Conservation (phyloP, 2,888 invertebrate genomes). For the Trachelus tabidus region DNA sequence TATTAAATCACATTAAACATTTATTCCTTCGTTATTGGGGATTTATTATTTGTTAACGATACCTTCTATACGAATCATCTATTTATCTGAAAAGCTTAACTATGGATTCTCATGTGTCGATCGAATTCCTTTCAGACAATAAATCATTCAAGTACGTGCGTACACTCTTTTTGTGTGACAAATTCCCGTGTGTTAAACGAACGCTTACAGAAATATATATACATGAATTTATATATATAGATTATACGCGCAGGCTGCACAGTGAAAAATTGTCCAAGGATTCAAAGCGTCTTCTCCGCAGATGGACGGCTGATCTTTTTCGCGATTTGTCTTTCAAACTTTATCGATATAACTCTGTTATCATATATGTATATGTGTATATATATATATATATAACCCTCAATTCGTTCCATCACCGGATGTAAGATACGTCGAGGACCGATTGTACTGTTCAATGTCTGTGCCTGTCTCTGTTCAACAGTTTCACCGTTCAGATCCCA, state of each 20-base stretch:
- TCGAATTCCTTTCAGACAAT: background rate
- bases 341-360: constrained; percentile 2
- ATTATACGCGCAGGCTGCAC: background rate
- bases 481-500: constrained; percentile 17
- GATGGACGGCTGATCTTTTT: background rate
- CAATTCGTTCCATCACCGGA: background rate
- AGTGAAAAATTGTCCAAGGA: background rate
- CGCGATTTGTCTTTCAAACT: background rate
- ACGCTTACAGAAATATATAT: background rate
- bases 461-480: constrained; percentile 23
- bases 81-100: background rate
- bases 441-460: constrained; percentile 21
- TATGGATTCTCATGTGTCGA: background rate
- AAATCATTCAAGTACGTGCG: constrained; percentile 1
- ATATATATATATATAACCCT: no score
- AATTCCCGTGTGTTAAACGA: background rate
- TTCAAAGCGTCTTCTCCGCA: background rate
- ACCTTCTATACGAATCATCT: background rate
- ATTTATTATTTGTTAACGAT: background rate
- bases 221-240: no score
- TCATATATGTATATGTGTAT: background rate
- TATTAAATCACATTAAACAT: background rate
- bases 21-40: background rate
- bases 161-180: background rate
- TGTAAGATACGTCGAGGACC: background rate